Evolutionary conservation across 2,113 vertebrate genomes (phyloP), one percentile per base, ranked within the genome.

Genomic region (Plecotus auritus): DNA sequence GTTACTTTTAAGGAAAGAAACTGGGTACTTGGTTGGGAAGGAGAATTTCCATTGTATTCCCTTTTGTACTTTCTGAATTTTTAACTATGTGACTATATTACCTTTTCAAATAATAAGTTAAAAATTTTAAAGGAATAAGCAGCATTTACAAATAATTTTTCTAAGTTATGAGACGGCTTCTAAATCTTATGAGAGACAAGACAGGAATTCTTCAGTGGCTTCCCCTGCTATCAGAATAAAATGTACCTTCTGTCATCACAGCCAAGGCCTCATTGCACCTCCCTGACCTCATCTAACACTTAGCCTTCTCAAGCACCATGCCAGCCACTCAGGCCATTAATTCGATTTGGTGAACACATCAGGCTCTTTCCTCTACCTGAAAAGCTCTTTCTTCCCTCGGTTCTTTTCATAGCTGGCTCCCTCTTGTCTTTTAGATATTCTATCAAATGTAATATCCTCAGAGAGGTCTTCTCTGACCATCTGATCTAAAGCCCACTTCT

Each of bases 81-180:
- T 93, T 51, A 95, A 37, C 35, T 49, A 76, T 20, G 32, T 94
- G 59, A 94, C 72, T 82, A 88, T 74, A 64, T 40, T 56, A 94
- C 17, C 66, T 94, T 73, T 78, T 85, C 74, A 93, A 93, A 76
- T 16, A 92, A 59, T 56, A 85, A 72, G 32, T 30, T 32, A 17
- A 67, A 17, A 67, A 7, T 35, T 69, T 51, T 51, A 93, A 90
- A 64, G 32, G 28, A 72, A 91, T 88, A 49, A 88, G 35, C 32
- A 95, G 88, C 37, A 49, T 95, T 93, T 85, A 91, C 11, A 93
- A 77, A 90, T 74, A 93, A 88, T 76, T 90, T 92, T 80, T 76
- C 66, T 56, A 90, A 85, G 35, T 74, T 89, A 17, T 70, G 22
- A 91, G 73, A 77, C 5, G 26, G 26, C 51, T 93, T 85, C 28